Evolutionary conservation across 2,888 invertebrate genomes (phyloP).

Genomic region (Ptilodon capucinus): DNA sequence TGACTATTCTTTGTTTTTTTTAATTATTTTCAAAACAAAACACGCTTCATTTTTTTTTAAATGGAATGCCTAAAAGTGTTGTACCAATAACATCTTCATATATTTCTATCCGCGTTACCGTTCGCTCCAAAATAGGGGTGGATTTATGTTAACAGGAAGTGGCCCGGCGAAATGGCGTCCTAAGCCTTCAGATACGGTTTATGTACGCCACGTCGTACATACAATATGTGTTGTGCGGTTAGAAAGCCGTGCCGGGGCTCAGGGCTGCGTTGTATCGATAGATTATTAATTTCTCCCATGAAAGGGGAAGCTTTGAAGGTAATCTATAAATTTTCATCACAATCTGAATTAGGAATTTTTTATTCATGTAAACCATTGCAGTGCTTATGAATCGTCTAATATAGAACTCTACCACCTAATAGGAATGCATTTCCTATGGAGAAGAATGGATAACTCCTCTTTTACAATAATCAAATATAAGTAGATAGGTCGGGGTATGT

Average conservation of each 20-base stretch:
- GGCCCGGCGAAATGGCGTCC: conserved; percentile 68
- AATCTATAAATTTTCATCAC: no score
- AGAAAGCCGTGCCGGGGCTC: not conserved
- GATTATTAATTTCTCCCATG: conserved; percentile 36
- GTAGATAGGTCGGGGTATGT: no score
- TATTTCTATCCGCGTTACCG: conserved; percentile 31
- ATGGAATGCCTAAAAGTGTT: conserved; percentile 4
- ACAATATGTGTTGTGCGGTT: conserved; percentile 27
- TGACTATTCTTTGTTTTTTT: not conserved
- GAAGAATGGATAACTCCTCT: no score
- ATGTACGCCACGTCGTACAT: conserved; percentile 44
- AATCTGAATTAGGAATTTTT: no score
- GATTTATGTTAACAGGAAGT: conserved; percentile 77
- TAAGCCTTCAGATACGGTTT: conserved; percentile 70
- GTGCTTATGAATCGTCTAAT: no score
- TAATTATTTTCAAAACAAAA: not conserved
- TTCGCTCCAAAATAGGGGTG: conserved; percentile 59
- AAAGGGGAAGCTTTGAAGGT: not conserved
- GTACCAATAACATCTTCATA: conserved; percentile 32
- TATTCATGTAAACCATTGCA: no score
- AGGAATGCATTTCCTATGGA: no score
- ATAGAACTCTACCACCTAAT: no score
- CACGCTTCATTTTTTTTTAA: not conserved
- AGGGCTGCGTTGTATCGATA: conserved; percentile 9
- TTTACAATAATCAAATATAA: no score